Conservation (phyloP, 1,140 invertebrate species). For the Zaprionus vittiger region DNA sequence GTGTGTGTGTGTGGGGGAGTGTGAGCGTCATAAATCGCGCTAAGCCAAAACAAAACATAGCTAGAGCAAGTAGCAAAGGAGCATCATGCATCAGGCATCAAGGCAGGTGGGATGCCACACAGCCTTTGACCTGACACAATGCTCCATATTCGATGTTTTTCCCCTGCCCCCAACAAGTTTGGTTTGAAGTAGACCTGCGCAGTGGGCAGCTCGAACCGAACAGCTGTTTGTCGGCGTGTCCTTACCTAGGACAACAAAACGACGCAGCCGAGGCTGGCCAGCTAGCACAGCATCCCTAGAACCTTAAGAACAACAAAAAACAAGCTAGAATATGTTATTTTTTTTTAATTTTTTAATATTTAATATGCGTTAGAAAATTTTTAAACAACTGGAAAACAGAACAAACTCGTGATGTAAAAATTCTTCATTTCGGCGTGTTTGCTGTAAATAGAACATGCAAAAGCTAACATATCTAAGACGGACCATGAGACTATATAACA, state of each 20-base stretch:
- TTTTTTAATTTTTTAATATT: background rate
- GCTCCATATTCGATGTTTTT: slow-evolving; percentile 79
- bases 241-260: slow-evolving; percentile 74
- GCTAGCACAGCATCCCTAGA: slow-evolving; percentile 19
- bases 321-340: background rate
- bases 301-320: background rate
- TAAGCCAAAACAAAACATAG: slow-evolving; percentile 74
- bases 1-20: slow-evolving; percentile 3
- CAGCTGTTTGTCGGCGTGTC: slow-evolving; percentile 60
- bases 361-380: background rate
- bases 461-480: background rate
- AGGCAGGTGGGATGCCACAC: slow-evolving; percentile 48
- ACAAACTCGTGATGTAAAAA: slow-evolving; percentile 19
- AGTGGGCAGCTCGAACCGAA: slow-evolving; percentile 21
- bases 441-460: background rate
- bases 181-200: slow-evolving; percentile 60
- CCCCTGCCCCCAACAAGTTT: background rate
- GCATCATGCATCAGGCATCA: slow-evolving; percentile 56
- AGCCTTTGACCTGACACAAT: slow-evolving; percentile 82
- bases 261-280: background rate
- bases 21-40: slow-evolving; percentile 70
- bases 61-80: slow-evolving; percentile 27
- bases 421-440: slow-evolving; percentile 18
- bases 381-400: slow-evolving; percentile 5
- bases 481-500: background rate